Evolutionary conservation across 2,113 vertebrate genomes (phyloP).

Genomic region (Sterrhoptilus dennistouni): DNA sequence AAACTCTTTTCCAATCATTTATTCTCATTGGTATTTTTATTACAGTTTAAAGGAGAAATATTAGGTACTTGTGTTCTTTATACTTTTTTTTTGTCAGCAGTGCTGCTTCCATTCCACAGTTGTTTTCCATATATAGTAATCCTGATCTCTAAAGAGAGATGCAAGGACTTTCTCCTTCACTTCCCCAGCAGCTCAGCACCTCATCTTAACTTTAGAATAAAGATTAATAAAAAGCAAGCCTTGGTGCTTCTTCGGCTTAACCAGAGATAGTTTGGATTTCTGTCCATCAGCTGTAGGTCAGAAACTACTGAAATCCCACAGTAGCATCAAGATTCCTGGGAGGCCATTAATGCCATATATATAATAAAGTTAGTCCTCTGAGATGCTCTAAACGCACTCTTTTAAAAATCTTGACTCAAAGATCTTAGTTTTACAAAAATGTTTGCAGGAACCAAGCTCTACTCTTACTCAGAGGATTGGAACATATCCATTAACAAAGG

Average conservation of each 20-base stretch:
- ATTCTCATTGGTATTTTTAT: not conserved
- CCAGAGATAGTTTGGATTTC: not conserved
- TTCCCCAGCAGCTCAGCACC: not conserved
- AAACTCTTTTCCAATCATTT: not conserved
- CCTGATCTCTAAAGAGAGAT: not conserved
- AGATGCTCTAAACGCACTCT: not conserved
- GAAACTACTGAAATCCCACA: not conserved
- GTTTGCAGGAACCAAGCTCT: not conserved
- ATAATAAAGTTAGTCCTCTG: not conserved
- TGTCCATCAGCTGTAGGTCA: not conserved
- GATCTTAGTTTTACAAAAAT: not conserved
- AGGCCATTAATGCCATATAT: not conserved
- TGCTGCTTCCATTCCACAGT: not conserved
- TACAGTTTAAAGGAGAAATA: not conserved
- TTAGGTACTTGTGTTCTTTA: not conserved
- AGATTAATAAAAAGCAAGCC: not conserved
- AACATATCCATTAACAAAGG: not conserved
- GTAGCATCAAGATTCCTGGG: not conserved
- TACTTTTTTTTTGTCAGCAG: not conserved
- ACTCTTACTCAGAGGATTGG: not conserved
- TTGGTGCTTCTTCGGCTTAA: not conserved
- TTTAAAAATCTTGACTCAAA: not conserved
- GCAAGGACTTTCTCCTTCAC: not conserved
- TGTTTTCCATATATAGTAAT: not conserved
- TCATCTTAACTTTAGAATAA: not conserved